Base-by-base conservation (phyloP, 2,888 invertebrate species). In the Cerastis rubricosa region DNA sequence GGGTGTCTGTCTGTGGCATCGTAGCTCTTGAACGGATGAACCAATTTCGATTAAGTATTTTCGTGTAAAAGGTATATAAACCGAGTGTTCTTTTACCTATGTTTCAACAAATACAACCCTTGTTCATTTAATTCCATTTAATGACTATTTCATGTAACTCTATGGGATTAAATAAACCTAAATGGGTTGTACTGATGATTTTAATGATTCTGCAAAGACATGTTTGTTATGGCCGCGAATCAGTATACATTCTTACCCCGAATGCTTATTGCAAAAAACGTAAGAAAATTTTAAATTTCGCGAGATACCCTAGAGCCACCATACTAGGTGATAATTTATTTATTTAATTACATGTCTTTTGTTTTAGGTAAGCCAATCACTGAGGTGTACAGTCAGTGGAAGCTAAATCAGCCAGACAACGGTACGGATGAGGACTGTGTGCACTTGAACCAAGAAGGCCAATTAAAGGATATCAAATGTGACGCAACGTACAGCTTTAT, bases 331-430 rank as follows among this genome's bases (percentile, higher is more conserved):
- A 59, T 29, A 17, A 29, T 29, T 3, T 29, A 17, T 61, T 61
- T 59, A 2, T 59, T 19, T 12, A 43, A 40, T 40, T 17, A 35
- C 35, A 25, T 1, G 0, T 45, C 17, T 71, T 1, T 19, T 68
- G 8, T 87, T 89, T 25, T 84, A 95, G 95, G 94, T 57, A 77
- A 81, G 4, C 85, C 93, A 25, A 78, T 95, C 67, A 51, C 85
- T 22, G 90, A 93, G 47, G 91, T 94, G 0, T 95, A 93, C 78
- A 87, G 87, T 74, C 88, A 88, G 17, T 95, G 95, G 94, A 88
- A 85, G 1, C 88, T 87, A 0, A 93, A 93, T 0, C 93, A 95
- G 66, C 95, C 95, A 0, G 94, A 95, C 74, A 89, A 94, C 81
- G 83, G 79, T 0, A 85, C 84, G 11, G 91, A 92, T 0, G 76